Base-by-base conservation (phyloP, 2,113 vertebrate species). In the Morone chrysops region DNA sequence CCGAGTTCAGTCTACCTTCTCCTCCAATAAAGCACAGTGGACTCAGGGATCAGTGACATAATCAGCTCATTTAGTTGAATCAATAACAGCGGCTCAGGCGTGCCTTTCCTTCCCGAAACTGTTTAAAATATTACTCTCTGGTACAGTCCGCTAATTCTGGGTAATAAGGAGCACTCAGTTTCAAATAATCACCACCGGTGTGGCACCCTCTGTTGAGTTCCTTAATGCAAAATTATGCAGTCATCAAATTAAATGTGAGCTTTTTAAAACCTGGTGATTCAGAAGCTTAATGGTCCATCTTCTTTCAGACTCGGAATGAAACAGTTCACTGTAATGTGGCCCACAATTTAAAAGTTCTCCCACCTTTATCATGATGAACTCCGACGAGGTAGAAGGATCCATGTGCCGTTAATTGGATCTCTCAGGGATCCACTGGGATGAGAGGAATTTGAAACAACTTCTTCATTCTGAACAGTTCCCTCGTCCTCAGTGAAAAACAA, bases 211-310 rank as follows among this genome's bases (percentile, higher is more conserved):
- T 67, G 69, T 67, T 45, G 75, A 79, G 79, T 72, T 81, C 38
- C 70, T 75, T 85, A 83, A 89, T 88, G 63, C 51, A 68, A 69
- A 89, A 89, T 87, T 74, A 89, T 90, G 88, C 85, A 73, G 86
- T 77, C 84, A 72, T 89, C 79, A 78, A 90, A 91, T 89, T 82
- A 85, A 87, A 87, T 56, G 81, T 72, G 70, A 75, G 74, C 62
- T 31, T 79, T 89, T 89, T 72, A 82, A 85, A 91, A 74, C 48
- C 56, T 60, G 50, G 40, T 74, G 59, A 78, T 88, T 86, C 78
- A 51, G 70, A 71, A 48, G 82, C 68, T 80, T 89, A 90, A 92
- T 88, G 88, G 61, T 70, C 70, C 62, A 13, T 20, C 59, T 67
- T 73, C 79, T 70, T 43, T 70, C 45, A 70, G 69, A 86, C 81